Conservation (phyloP, 37 sponge, comb jelly and placozoan genomes). For the Spongilla lacustris region DNA sequence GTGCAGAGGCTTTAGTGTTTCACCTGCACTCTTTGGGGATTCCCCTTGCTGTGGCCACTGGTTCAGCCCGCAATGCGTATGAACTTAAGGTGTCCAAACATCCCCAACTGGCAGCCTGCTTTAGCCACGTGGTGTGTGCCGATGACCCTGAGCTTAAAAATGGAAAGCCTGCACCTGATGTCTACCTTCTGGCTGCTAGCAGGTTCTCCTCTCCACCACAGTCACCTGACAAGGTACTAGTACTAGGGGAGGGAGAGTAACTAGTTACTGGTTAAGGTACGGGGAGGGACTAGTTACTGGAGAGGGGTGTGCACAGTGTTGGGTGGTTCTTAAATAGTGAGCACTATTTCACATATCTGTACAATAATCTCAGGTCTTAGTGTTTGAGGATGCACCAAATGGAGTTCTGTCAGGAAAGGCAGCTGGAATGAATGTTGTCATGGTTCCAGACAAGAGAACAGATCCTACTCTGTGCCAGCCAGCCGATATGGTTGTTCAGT, state of each 20-base stretch:
- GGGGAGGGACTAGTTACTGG: no score
- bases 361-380: conserved; percentile 77
- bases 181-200: conserved; percentile 78
- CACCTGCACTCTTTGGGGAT: conserved; percentile 71
- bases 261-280: no score
- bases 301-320: no score
- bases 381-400: conserved; percentile 98
- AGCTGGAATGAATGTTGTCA: conserved; percentile 89
- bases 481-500: conserved; percentile 75
- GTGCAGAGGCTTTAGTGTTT: conserved; percentile 77
- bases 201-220: conserved; percentile 75
- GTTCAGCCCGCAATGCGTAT: conserved; percentile 67
- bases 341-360: no score
- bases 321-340: no score
- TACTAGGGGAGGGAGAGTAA: not conserved
- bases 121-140: conserved; percentile 79
- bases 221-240: conserved; percentile 48
- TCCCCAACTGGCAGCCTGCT: conserved; percentile 54
- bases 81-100: conserved; percentile 75
- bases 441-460: conserved; percentile 81
- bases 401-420: conserved; percentile 87
- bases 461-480: conserved; percentile 63
- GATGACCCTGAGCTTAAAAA: conserved; percentile 90
- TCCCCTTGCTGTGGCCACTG: conserved; percentile 90
- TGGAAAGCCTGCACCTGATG: conserved; percentile 95